Conservation (phyloP, 2,797 vertebrate species). For the Enteromius viviparus region DNA sequence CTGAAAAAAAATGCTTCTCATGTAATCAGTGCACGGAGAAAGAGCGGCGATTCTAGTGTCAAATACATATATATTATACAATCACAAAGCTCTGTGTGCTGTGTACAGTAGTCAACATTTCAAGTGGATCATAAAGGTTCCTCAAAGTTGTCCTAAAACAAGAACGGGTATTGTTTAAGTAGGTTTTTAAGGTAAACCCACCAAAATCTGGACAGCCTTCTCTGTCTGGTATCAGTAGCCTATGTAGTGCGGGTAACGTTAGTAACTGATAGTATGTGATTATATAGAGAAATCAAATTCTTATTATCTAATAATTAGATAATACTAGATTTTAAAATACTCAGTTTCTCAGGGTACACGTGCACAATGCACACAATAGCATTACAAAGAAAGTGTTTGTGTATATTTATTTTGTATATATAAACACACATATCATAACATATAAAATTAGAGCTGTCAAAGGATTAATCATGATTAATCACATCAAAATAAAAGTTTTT, state of each 20-base stretch:
- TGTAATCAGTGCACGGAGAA: not conserved
- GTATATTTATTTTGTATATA: too few relatives aligned
- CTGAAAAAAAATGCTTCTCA: not conserved
- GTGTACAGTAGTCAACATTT: too few relatives aligned
- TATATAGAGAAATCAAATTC: not conserved
- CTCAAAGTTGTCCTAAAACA: too few relatives aligned
- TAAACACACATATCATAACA: too few relatives aligned
- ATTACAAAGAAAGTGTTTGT: not conserved
- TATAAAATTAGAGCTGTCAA: too few relatives aligned
- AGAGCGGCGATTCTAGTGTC: not conserved
- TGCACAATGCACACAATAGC: not conserved
- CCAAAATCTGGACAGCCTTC: not conserved
- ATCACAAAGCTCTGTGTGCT: not conserved
- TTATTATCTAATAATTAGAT: not conserved
- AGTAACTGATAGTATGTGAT: not conserved
- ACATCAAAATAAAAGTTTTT: too few relatives aligned
- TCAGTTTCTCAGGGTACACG: not conserved
- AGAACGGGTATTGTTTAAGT: not conserved
- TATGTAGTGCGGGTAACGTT: not conserved
- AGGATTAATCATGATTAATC: too few relatives aligned
- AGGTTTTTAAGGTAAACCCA: not conserved
- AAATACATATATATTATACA: not conserved
- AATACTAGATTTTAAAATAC: not conserved
- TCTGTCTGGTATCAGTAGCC: not conserved
- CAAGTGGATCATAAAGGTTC: too few relatives aligned